Conservation (phyloP, 2,888 invertebrate genomes). For the Iselma pallidipennis region DNA sequence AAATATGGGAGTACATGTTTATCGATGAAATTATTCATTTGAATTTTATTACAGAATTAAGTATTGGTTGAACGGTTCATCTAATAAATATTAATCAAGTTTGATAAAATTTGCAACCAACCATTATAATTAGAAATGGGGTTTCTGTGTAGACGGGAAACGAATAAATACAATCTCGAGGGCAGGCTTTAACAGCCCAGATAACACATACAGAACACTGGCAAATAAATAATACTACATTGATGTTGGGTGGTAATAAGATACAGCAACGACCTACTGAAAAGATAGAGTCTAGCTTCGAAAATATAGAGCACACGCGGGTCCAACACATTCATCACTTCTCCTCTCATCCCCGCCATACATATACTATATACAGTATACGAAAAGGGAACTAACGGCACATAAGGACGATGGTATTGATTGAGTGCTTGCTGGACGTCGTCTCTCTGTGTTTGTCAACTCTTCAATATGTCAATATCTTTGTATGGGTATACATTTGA, state of each 20-base stretch:
- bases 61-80: too few species aligned
- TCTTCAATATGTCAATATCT: constrained; percentile 28
- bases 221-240: not conserved
- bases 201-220: not conserved
- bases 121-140: too few species aligned
- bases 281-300: not conserved
- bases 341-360: constrained; percentile 22
- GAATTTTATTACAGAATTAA: not conserved
- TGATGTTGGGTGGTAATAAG: not conserved
- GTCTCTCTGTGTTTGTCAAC: constrained; percentile 34
- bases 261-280: not conserved
- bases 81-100: too few species aligned
- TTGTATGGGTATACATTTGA: constrained; percentile 3
- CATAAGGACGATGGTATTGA: constrained; percentile 23
- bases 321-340: constrained; percentile 19
- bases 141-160: too few species aligned
- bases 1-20: too few species aligned
- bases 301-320: constrained; percentile 1
- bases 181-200: too few species aligned
- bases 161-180: too few species aligned
- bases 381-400: not conserved
- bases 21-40: too few species aligned
- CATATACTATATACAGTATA: not conserved
- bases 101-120: too few species aligned
- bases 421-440: constrained; percentile 29